Evolutionary conservation across 92 coral and sea anemone species (phyloP).

Genomic region (Epizoanthus illoricatus): DNA sequence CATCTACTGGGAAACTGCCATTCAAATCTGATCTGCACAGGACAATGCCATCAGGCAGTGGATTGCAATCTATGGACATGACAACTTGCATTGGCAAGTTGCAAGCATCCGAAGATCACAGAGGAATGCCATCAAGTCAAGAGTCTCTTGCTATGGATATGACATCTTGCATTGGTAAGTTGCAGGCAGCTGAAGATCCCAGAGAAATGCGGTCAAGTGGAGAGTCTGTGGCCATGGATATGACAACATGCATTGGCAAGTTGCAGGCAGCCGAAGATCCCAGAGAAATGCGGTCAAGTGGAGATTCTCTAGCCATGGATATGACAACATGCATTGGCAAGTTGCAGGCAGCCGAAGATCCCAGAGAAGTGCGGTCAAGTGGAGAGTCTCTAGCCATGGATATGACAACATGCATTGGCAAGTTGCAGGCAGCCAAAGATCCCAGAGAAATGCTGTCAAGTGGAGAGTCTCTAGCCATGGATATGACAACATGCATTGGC

Average conservation of each 20-base stretch:
- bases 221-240: too few relatives aligned
- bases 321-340: slow-evolving; percentile 2
- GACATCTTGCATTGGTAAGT: not conserved
- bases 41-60: not conserved
- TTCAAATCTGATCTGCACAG: not conserved
- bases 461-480: not conserved
- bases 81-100: slow-evolving; percentile 15
- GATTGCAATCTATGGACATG: slow-evolving; percentile 12
- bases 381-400: slow-evolving; percentile 3
- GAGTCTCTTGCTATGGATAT: slow-evolving; percentile 22
- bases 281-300: not conserved
- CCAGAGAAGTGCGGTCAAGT: not conserved
- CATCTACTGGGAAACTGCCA: not conserved
- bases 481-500: not conserved
- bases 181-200: not conserved
- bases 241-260: not conserved
- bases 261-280: not conserved
- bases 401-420: not conserved
- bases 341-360: not conserved
- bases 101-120: not conserved
- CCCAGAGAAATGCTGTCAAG: not conserved
- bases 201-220: too few relatives aligned
- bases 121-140: not conserved
- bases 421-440: not conserved
- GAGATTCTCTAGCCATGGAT: not conserved